Base-by-base conservation (phyloP, 2,797 vertebrate genomes). In the Microcaecilia unicolor region DNA sequence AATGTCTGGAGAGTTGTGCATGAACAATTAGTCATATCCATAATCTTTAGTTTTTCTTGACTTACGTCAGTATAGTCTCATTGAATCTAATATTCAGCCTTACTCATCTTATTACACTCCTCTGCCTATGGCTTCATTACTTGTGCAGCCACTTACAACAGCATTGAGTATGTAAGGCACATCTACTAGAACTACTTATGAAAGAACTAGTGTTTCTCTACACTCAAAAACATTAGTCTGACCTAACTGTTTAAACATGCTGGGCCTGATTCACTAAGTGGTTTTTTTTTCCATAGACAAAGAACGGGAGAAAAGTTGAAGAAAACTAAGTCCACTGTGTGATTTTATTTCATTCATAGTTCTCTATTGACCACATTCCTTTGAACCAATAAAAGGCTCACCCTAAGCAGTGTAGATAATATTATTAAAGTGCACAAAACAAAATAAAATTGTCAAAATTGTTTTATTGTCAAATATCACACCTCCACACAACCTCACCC, bases 241-340 rank as follows among this genome's bases (percentile, higher is more conserved):
- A 64, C 58, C 51, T 52, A 48, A 24, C 30, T 48, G 37, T 31
- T 52, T 58, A 55, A 60, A 58, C 47, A 62, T 12, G 35, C n/a
- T n/a, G n/a, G n/a, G n/a, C n/a, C n/a, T n/a, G n/a, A n/a, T n/a
- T n/a, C n/a, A n/a, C n/a, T n/a, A n/a, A n/a, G n/a, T n/a, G n/a
- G n/a, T n/a, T n/a, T n/a, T n/a, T n/a, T n/a, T n/a, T n/a, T n/a
- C n/a, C n/a, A n/a, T n/a, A n/a, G n/a, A n/a, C n/a, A n/a, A n/a
- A n/a, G n/a, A n/a, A n/a, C n/a, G n/a, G n/a, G n/a, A n/a, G n/a
- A n/a, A n/a, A n/a, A n/a, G n/a, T n/a, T n/a, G n/a, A n/a, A n/a
- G n/a, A n/a, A 10, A 21, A 44, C 32, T 35, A 22, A 21, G 16
- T 32, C 29, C 37, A 30, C 44, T 30, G 13, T 25, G 41, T 48